Percentiles rank a stretch among this genome's conserved stretches.
Evolutionary conservation across 1,140 invertebrate species (phyloP).

Genomic region (Lucilia sericata): DNA sequence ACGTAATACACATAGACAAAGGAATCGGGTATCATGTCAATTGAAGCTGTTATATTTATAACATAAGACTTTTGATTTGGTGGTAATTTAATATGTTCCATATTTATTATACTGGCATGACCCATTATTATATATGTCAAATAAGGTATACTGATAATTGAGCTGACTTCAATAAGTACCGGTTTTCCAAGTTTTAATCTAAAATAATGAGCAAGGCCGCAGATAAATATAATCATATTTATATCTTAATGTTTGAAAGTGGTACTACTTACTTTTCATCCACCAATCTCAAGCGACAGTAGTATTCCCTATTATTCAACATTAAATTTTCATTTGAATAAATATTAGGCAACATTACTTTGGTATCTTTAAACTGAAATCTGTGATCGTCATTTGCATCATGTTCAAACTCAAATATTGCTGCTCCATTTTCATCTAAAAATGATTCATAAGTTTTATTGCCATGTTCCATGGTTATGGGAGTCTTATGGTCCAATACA

Average conservation of each 20-base stretch:
- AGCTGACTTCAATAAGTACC: constrained; percentile 82
- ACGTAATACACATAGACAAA: constrained; percentile 83
- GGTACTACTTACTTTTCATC: constrained; percentile 50
- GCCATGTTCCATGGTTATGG: neutral
- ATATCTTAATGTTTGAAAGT: constrained; percentile 45
- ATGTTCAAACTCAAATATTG: constrained; percentile 75
- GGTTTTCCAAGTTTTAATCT: constrained; percentile 73
- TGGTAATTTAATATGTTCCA: constrained; percentile 73
- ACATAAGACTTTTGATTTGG: constrained; percentile 56
- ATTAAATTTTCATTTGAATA: neutral
- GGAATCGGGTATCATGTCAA: constrained; percentile 84
- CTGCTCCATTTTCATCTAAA: constrained; percentile 75
- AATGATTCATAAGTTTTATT: constrained; percentile 47
- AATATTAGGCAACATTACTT: constrained; percentile 40
- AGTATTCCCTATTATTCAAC: neutral
- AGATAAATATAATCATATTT: constrained; percentile 49
- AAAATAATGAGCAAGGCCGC: too few relatives aligned
- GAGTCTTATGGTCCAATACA: constrained; percentile 68
- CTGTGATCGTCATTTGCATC: constrained; percentile 28
- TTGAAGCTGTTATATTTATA: constrained; percentile 76
- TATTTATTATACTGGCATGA: constrained; percentile 83
- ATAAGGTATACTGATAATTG: constrained; percentile 80
- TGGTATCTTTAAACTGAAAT: constrained; percentile 45
- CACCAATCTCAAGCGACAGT: constrained; percentile 33
- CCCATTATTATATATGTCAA: constrained; percentile 86